These are phyloP conservation scores for Mustela erminea DNA, from an alignment of 2,797 vertebrate species.

Conservation along the genomic window DNA sequence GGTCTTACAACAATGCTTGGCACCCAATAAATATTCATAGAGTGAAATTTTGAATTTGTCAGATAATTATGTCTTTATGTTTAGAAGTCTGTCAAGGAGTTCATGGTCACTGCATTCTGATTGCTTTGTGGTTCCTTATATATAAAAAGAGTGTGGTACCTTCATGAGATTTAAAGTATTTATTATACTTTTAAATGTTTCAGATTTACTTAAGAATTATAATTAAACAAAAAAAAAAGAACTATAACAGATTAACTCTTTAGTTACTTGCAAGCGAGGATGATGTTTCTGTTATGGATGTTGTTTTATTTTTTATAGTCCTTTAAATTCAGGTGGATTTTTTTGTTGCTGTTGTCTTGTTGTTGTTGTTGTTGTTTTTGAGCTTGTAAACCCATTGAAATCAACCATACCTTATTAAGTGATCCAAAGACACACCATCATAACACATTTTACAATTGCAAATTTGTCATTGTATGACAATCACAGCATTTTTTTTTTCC, in stretches of 20 bases:
- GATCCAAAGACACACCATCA: background rate
- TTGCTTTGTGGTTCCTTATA: background rate
- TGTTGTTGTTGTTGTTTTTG: background rate
- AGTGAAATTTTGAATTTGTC: background rate
- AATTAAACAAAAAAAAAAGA: background rate
- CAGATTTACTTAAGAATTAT: background rate
- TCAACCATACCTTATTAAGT: background rate
- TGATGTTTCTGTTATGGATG: background rate
- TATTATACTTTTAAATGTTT: background rate
- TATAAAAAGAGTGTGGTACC: background rate
- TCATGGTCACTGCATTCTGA: background rate
- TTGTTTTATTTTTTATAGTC: background rate
- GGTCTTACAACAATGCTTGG: background rate
- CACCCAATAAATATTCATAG: background rate
- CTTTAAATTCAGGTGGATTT: background rate
- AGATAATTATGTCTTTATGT: constrained; percentile 13
- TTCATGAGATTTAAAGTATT: constrained; percentile 18
- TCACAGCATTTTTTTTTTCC: background rate
- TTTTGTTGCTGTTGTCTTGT: background rate
- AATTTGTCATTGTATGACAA: background rate
- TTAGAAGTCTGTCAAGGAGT: background rate
- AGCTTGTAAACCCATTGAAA: background rate
- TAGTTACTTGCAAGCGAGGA: background rate
- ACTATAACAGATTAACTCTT: background rate
- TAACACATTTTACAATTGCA: background rate